phyloP scores from a whole-genome alignment of 1,140 invertebrate genomes.

The Diorhabda carinulata region DNA sequence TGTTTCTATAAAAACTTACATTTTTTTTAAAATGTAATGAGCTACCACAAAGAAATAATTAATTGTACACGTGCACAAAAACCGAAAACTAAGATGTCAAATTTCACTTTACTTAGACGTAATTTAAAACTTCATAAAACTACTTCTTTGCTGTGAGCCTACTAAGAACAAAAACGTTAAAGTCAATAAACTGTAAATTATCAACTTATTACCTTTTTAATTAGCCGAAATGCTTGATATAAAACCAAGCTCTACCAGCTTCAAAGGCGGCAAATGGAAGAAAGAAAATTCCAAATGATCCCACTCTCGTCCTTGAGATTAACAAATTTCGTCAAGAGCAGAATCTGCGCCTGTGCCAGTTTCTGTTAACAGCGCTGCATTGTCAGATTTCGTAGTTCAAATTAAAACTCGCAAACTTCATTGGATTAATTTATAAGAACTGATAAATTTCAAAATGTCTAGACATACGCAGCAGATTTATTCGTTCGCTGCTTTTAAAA shows the following conservation, averaged over 20 bases:
- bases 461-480: too few relatives aligned
- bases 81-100: conserved; percentile 18
- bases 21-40: too few relatives aligned
- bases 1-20: too few relatives aligned
- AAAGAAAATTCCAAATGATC: conserved; percentile 18
- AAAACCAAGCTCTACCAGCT: conserved; percentile 12
- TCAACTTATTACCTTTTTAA: conserved; percentile 9
- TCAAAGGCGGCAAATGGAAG: conserved; percentile 20
- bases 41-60: background rate
- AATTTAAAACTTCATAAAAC: conserved; percentile 16
- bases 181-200: background rate
- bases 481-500: too few relatives aligned
- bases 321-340: background rate
- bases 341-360: background rate
- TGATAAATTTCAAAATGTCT: too few relatives aligned
- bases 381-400: background rate
- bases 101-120: conserved; percentile 16
- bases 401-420: too few relatives aligned
- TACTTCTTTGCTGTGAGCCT: background rate
- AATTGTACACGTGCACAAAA: conserved; percentile 15
- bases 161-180: background rate
- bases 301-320: background rate
- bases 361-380: background rate
- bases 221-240: conserved; percentile 12
- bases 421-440: too few relatives aligned